Percentiles rank a stretch among this genome's conserved stretches.
phyloP scores from a whole-genome alignment of 2,888 invertebrate species.

The Nomada flava region DNA sequence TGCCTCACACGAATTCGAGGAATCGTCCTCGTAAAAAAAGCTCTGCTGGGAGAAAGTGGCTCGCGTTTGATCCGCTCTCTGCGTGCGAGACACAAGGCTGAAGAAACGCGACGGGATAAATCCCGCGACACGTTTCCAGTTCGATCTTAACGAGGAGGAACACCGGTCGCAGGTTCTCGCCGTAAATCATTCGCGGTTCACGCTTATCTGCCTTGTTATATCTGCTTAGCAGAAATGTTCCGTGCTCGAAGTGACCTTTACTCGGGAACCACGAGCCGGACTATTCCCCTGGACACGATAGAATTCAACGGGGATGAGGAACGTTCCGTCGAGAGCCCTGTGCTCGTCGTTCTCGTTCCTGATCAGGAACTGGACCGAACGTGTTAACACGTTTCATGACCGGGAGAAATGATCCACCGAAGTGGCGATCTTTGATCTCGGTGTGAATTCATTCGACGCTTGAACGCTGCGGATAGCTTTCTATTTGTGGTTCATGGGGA shows the following conservation, averaged over 20 bases:
- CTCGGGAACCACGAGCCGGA: conserved; percentile 20
- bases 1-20: neutral
- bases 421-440: conserved; percentile 35
- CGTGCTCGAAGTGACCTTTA: conserved; percentile 54
- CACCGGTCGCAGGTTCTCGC: conserved; percentile 55
- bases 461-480: neutral
- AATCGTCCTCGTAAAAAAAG: neutral
- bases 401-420: conserved; percentile 5
- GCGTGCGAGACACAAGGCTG: conserved; percentile 34
- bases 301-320: conserved; percentile 30
- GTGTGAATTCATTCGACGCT: conserved; percentile 24
- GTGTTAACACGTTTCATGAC: conserved; percentile 32
- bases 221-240: conserved; percentile 61
- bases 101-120: conserved; percentile 43
- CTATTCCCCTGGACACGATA: conserved; percentile 39
- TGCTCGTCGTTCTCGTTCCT: neutral
- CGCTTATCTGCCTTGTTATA: conserved; percentile 70
- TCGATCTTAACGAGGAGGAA: conserved; percentile 68
- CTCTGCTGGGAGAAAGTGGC: conserved; percentile 26
- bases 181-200: conserved; percentile 68
- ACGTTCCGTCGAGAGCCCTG: conserved; percentile 12
- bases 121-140: conserved; percentile 52
- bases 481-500: neutral
- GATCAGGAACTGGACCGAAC: conserved; percentile 6
- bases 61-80: conserved; percentile 7